Evolutionary conservation across 1,140 invertebrate species (phyloP), one percentile per base, ranked within the genome.

Genomic region (Drosophila leontia): DNA sequence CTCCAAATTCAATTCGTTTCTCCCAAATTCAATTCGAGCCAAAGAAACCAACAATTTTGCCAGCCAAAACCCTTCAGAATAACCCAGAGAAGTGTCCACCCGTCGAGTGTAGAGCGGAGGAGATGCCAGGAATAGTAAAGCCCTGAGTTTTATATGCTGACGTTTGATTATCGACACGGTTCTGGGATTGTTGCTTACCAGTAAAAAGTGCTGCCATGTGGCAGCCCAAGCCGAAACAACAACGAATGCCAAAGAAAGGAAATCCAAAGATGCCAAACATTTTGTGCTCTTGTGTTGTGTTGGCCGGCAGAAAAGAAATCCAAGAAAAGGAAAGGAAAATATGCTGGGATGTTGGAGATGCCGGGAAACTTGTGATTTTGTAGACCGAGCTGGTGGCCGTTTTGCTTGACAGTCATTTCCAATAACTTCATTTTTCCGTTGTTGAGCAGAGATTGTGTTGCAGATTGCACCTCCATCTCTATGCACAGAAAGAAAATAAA

Each of bases 381-480:
- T 87, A 82, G 69, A 71, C 57, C 83, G 65, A 79, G 82, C 82
- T 86, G 83, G 83, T 82, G 84, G 74, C 63, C 78, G 68, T 60
- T 63, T 64, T 78, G 63, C 76, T 80, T 90, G 84, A 87, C 85
- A 90, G 84, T 90, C 84, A 87, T 90, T 87, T 87, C 84, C 84
- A 87, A 87, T 87, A 87, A 87, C 85, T 87, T 87, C 85, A 87
- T 87, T 87, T 87, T 87, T 87, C 81, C 81, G 84, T 90, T 84
- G 85, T 90, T 87, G 85, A 85, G 84, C 85, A 84, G 81, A 90
- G 84, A 87, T 87, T 87, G 85, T 87, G 84, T 90, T 87, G 85
- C 81, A 87, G 83, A 87, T 87, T 87, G 84, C 74, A 80, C 23
- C 23, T 42, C 23, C 67, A 77, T 70, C 59, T 64, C 63, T 41